phyloP scores from a whole-genome alignment of 2,113 vertebrate genomes.

The Thunnus thynnus region DNA sequence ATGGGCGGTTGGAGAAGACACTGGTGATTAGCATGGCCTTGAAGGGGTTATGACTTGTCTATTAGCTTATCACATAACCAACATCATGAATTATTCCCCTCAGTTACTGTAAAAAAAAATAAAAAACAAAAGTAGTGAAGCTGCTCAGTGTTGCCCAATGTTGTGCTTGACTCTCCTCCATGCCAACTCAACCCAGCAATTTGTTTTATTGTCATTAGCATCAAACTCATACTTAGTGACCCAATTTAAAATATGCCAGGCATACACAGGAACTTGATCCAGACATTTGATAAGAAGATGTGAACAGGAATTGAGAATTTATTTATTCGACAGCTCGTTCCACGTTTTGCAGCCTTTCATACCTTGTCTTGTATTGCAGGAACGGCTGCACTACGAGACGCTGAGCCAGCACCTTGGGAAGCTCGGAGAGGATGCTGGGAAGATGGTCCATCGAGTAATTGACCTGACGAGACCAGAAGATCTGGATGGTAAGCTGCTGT shows the following conservation, averaged over 20 bases:
- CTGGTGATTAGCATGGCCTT: constrained; percentile 8
- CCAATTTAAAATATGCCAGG: constrained; percentile 21
- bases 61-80: constrained; percentile 29
- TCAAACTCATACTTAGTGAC: constrained; percentile 18
- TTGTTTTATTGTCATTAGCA: constrained; percentile 43
- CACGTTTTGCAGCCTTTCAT: neutral
- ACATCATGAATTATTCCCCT: neutral
- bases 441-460: constrained; percentile 94
- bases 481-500: constrained; percentile 88
- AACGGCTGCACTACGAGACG: constrained; percentile 93
- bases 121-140: neutral
- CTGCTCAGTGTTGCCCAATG: neutral
- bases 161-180: neutral
- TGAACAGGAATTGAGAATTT: neutral
- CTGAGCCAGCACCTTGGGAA: constrained; percentile 93
- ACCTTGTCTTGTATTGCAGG: constrained; percentile 78
- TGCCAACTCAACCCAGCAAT: constrained; percentile 35
- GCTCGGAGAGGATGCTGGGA: constrained; percentile 90
- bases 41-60: neutral
- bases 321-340: neutral
- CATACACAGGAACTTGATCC: neutral
- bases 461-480: constrained; percentile 96
- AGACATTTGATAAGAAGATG: constrained; percentile 19
- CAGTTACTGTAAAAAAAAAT: neutral
- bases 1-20: constrained; percentile 65